Conservation (phyloP, 2,113 vertebrate genomes). For the Ailuropoda melanoleuca region DNA sequence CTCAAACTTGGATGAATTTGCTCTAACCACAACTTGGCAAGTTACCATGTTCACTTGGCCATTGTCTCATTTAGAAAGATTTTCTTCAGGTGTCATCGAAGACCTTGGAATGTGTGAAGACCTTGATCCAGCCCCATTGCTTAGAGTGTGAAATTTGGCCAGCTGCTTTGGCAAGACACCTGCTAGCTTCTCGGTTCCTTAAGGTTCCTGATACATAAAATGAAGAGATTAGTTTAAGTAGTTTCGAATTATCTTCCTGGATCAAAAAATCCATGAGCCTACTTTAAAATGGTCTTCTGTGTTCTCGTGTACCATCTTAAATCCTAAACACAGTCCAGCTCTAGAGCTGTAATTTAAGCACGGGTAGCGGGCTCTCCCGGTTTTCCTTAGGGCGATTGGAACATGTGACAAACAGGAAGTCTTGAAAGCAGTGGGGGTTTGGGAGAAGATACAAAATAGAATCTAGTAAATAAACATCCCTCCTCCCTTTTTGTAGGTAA, state of each 20-base stretch:
- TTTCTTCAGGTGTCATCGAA: not conserved
- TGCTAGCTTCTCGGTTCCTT: not conserved
- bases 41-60: not conserved
- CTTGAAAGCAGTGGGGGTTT: not conserved
- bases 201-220: not conserved
- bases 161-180: not conserved
- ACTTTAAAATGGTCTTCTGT: not conserved
- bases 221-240: not conserved
- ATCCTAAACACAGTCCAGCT: not conserved
- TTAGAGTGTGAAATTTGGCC: not conserved
- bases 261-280: not conserved
- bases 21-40: not conserved
- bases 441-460: not conserved
- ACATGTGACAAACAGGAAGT: not conserved
- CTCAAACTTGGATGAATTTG: not conserved
- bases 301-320: not conserved
- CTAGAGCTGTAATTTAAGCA: not conserved
- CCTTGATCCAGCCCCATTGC: not conserved
- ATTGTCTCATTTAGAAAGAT: not conserved
- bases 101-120: not conserved
- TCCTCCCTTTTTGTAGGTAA: not conserved
- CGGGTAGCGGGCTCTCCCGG: not conserved
- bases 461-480: not conserved
- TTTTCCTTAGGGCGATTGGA: not conserved
- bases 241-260: not conserved